Evolutionary conservation across 2,797 vertebrate species (phyloP).

Genomic region (Sciaenops ocellatus): DNA sequence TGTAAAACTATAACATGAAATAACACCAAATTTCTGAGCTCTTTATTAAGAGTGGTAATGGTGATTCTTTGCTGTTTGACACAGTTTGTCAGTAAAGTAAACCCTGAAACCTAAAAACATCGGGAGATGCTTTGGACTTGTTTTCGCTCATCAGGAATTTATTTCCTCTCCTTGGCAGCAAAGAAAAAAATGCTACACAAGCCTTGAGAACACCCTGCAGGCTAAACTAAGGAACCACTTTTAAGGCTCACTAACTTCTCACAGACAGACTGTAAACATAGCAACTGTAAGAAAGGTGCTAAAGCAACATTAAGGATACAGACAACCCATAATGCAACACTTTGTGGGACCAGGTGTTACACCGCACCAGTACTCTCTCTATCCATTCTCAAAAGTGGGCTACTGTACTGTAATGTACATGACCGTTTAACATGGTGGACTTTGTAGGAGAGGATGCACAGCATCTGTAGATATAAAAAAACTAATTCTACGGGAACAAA

Average conservation of each 20-base stretch:
- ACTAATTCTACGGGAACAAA: too few species aligned
- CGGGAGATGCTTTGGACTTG: background rate
- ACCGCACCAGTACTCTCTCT: background rate
- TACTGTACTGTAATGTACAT: too few species aligned
- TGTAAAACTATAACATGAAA: background rate
- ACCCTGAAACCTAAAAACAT: too few species aligned
- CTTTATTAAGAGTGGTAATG: too few species aligned
- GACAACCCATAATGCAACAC: constrained; percentile 8
- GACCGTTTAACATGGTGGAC: too few species aligned
- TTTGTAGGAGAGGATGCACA: too few species aligned
- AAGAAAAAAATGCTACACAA: background rate
- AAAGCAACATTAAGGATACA: background rate
- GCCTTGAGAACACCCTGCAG: background rate
- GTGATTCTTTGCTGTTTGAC: too few species aligned
- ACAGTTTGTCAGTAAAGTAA: too few species aligned
- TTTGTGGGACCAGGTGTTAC: background rate
- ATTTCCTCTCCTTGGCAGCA: background rate
- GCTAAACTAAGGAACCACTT: background rate
- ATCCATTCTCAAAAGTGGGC: background rate
- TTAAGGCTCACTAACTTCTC: background rate
- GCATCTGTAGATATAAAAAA: too few species aligned
- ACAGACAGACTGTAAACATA: background rate
- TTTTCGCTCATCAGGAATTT: background rate
- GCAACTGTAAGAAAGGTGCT: too few species aligned
- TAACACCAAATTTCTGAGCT: background rate